Base-by-base conservation (phyloP, 1,140 invertebrate species). In the Stegodyphus mimosarum region DNA sequence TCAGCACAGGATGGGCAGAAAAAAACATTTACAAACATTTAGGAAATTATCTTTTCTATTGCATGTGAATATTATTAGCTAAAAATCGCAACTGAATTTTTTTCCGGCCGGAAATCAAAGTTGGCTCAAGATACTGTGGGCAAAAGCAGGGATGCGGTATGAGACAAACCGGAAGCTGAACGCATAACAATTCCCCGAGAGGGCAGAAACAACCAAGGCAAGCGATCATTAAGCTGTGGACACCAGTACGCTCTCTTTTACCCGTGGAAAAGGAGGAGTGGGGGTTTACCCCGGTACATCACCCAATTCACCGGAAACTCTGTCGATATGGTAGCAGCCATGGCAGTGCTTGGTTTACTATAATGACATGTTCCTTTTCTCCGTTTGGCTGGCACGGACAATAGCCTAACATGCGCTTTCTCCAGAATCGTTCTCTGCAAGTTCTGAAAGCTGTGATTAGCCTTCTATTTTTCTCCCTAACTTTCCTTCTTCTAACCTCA, bases 321-420 rank as follows among this genome's bases (percentile, higher is more conserved):
- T 75, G 17, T 75, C 17, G 33, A 74, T 74, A 51, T 72, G 15
- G 49, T 83, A 74, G n/a, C 67, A 79, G 13, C 77, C 33, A 55
- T 48, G 69, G n/a, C 51, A 67, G 60, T 52, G 55, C 71, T 81
- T 72, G 53, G 67, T 50, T 74, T 73, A 7, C 60, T 66, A 7
- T 76, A 84, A 84, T 84, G 72, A 84, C 49, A 84, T 69, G 81
- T 84, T 81, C 72, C 72, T 76, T 70, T 84, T 55, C 64, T 67
- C 60, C 81, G 63, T 33, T 33, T 33, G 33, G 33, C 33, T 60
- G 51, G 50, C 63, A 75, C 53, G 33, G 60, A 84, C 81, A 84
- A 76, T 84, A 76, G 81, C 50, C 7, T 60, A 75, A 84, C 81
- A 69, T 70, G 66, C 81, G 50, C 64, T 76, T 75, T 83, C 63